phyloP scores from a whole-genome alignment of 2,113 vertebrate genomes.

The Lipophrys pholis region DNA sequence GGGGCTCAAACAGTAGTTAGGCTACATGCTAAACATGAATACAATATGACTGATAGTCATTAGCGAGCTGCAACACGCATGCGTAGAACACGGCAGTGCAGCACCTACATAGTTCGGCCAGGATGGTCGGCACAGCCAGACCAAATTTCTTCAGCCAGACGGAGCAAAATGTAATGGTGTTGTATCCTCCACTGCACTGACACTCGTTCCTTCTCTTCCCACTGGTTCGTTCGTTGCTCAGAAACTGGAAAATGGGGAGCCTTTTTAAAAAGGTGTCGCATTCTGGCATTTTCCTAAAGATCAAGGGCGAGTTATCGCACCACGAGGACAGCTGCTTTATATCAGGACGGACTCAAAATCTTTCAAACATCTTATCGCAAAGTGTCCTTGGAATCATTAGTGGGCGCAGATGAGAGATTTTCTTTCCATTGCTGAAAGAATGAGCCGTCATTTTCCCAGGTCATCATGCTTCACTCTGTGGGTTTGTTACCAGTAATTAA shows the following conservation, averaged over 20 bases:
- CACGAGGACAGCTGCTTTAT: conserved; percentile 27
- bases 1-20: too few relatives aligned
- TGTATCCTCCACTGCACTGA: conserved; percentile 9
- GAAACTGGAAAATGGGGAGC: conserved; percentile 43
- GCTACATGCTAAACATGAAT: too few relatives aligned
- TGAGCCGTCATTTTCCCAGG: not conserved
- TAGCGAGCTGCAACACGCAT: too few relatives aligned
- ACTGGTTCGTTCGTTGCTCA: conserved; percentile 23
- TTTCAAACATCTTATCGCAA: conserved; percentile 47
- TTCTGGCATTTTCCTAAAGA: conserved; percentile 57
- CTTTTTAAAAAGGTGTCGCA: conserved; percentile 48
- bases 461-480: not conserved
- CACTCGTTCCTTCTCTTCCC: not conserved
- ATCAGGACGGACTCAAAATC: conserved; percentile 31
- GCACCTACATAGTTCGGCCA: too few relatives aligned
- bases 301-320: conserved; percentile 50
- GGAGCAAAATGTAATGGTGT: too few relatives aligned
- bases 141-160: too few relatives aligned
- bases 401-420: conserved; percentile 23
- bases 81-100: too few relatives aligned
- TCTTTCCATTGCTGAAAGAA: conserved; percentile 28
- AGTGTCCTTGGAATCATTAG: conserved; percentile 50
- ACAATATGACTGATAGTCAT: too few relatives aligned
- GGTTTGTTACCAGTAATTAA: conserved; percentile 42
- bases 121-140: too few relatives aligned